These are phyloP conservation scores for Reticulitermes speratus DNA, from an alignment of 1,140 invertebrate species.

Conservation along the genomic window DNA sequence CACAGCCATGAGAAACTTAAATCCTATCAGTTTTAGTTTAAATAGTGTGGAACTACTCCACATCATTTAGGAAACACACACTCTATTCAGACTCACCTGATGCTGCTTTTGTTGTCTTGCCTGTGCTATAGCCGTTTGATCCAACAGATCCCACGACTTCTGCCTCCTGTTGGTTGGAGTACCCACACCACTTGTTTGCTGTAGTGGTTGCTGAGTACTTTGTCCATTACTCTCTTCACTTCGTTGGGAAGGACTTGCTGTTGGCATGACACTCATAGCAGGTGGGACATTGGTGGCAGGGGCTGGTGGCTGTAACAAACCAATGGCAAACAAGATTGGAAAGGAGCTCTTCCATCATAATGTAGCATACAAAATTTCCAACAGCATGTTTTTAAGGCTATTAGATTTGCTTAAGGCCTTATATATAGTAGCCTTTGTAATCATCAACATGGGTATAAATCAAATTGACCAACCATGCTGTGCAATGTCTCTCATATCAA, in stretches of 20 bases:
- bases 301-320: neutral
- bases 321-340: no score
- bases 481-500: no score
- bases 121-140: constrained; percentile 74
- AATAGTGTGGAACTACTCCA: no score
- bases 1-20: no score
- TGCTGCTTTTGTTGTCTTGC: constrained; percentile 59
- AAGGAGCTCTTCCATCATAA: no score
- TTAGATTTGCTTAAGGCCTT: no score
- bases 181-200: constrained; percentile 35
- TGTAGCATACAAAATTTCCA: no score
- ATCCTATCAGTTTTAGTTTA: no score
- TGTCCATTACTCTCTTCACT: neutral
- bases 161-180: constrained; percentile 67
- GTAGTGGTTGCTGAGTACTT: neutral
- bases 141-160: constrained; percentile 89
- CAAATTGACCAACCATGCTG: no score
- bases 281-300: neutral
- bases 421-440: no score
- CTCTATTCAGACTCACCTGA: constrained; percentile 22
- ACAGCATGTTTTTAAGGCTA: no score
- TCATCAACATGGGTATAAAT: no score
- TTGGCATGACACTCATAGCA: neutral
- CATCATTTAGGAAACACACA: neutral
- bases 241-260: neutral